phyloP scores from a whole-genome alignment of 2,888 invertebrate genomes.

The Lathronympha strigana region DNA sequence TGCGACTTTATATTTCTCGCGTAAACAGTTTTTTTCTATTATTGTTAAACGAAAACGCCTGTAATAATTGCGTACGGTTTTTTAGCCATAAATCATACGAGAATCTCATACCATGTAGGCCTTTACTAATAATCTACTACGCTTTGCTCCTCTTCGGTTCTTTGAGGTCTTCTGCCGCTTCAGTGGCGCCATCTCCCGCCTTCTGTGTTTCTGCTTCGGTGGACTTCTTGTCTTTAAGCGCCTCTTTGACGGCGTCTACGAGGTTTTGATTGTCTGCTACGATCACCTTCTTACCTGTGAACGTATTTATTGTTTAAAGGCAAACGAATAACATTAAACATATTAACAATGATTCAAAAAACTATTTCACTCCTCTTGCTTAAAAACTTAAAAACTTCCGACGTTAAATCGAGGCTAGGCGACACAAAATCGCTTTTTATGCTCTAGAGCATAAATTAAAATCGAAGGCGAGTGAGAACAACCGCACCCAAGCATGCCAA shows the following conservation, averaged over 20 bases:
- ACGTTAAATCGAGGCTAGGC: too few species aligned
- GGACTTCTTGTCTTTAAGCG: conserved; percentile 80
- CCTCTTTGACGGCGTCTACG: conserved; percentile 85
- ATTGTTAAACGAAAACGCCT: too few species aligned
- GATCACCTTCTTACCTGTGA: conserved; percentile 86
- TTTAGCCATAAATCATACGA: too few species aligned
- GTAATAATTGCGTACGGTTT: too few species aligned
- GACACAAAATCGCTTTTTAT: too few species aligned
- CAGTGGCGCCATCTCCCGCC: conserved; percentile 43
- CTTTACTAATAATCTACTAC: conserved; percentile 57
- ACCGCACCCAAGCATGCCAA: too few species aligned
- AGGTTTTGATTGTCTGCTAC: conserved; percentile 84
- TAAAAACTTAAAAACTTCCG: too few species aligned
- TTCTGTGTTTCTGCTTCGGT: conserved; percentile 50
- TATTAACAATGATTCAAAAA: background rate
- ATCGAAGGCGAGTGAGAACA: too few species aligned
- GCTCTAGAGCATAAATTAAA: too few species aligned
- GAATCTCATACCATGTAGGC: background rate
- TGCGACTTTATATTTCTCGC: too few species aligned
- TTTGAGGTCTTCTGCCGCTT: conserved; percentile 63
- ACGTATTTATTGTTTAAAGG: background rate
- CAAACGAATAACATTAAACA: background rate
- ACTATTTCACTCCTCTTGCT: too few species aligned
- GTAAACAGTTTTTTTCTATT: too few species aligned
- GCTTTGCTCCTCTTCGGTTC: conserved; percentile 76